A percentile compares a stretch with the other conserved stretches of the same genome.
Conservation (phyloP, 92 coral and sea anemone species). For the Plumapathes pennacea region DNA sequence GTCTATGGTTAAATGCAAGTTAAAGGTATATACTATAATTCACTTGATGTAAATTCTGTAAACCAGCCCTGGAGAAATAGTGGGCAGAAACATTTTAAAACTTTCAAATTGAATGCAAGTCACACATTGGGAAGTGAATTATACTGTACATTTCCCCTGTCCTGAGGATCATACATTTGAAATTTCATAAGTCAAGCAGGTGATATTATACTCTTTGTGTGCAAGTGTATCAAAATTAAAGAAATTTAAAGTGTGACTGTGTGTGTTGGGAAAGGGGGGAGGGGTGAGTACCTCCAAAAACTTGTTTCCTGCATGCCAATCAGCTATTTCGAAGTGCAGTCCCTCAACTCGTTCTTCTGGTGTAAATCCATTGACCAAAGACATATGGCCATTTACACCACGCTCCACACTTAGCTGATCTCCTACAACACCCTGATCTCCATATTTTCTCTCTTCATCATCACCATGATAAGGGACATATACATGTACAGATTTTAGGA, state of each 20-base stretch:
- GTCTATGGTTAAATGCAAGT: too few species aligned
- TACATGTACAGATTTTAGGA: constrained; percentile 41
- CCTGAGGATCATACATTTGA: too few species aligned
- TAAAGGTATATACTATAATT: too few species aligned
- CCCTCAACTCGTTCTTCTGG: constrained; percentile 55
- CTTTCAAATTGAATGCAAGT: too few species aligned
- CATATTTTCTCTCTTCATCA: constrained; percentile 36
- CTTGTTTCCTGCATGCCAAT: constrained; percentile 63
- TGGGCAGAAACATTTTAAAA: too few species aligned
- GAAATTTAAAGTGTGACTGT: background rate
- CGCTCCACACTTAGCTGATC: constrained; percentile 63
- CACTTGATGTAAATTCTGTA: too few species aligned
- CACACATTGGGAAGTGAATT: too few species aligned
- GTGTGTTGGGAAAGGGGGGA: background rate
- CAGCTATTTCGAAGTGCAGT: constrained; percentile 52
- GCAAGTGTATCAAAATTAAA: background rate
- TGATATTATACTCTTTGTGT: too few species aligned
- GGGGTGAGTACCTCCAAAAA: constrained; percentile 39
- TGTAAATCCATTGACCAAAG: constrained; percentile 65
- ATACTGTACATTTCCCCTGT: too few species aligned
- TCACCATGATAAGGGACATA: constrained; percentile 61
- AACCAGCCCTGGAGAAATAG: too few species aligned
- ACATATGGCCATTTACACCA: constrained; percentile 48
- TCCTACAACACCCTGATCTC: constrained; percentile 61
- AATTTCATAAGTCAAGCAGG: too few species aligned